Evolutionary conservation across 2,888 invertebrate species (phyloP).

Genomic region (Melolontha melolontha): DNA sequence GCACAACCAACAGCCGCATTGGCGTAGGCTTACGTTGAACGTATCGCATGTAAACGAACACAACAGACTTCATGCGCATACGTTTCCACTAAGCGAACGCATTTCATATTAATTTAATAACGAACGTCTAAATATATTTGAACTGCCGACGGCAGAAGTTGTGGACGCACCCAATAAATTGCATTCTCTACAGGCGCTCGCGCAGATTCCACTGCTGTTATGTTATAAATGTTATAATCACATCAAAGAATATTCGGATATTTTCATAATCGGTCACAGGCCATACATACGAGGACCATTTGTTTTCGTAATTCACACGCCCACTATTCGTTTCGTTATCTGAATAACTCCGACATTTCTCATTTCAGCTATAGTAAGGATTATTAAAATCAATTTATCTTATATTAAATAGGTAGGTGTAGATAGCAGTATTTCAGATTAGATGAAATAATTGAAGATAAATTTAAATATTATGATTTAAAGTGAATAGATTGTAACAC

Average conservation of each 20-base stretch:
- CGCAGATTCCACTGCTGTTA: constrained; percentile 9
- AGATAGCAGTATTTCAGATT: no score
- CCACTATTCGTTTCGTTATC: background rate
- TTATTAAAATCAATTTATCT: no score
- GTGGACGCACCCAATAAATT: constrained; percentile 21
- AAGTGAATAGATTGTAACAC: no score
- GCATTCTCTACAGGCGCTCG: background rate
- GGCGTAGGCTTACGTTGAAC: no score
- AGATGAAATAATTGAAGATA: no score
- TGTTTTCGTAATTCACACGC: background rate
- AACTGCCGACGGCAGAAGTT: no score
- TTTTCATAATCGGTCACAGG: constrained; percentile 11
- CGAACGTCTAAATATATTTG: constrained; percentile 33
- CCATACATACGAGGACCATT: background rate
- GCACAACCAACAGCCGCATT: no score
- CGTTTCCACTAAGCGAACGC: constrained; percentile 14
- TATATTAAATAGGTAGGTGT: no score
- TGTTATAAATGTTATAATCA: constrained; percentile 6
- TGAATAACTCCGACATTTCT: no score
- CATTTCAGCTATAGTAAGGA: no score
- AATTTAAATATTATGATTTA: no score
- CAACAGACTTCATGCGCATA: background rate
- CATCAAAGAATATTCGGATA: constrained; percentile 9
- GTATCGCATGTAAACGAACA: no score
- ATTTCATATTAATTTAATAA: constrained; percentile 32